These are phyloP conservation scores for Stegodyphus dumicola DNA, from an alignment of 1,140 invertebrate species.

Conservation along the genomic window DNA sequence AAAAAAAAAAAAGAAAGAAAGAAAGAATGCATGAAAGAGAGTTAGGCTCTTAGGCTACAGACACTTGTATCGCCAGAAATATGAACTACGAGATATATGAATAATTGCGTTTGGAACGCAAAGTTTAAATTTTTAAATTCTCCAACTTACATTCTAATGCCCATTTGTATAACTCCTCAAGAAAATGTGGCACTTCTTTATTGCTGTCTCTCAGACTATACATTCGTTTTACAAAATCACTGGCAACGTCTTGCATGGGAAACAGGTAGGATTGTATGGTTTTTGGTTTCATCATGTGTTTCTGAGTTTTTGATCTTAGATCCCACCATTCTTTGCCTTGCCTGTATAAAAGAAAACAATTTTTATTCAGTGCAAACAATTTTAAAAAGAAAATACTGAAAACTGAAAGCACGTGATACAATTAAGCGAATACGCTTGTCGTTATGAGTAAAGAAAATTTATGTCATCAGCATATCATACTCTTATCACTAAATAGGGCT, in stretches of 20 bases:
- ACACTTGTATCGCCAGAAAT: too few species aligned
- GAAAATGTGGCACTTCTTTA: constrained; percentile 65
- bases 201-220: constrained; percentile 17
- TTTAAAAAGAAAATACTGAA: not conserved
- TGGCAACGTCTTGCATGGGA: constrained; percentile 30
- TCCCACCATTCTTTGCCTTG: not conserved
- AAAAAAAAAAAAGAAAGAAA: too few species aligned
- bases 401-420: too few species aligned
- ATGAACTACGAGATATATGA: too few species aligned
- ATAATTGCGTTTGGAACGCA: too few species aligned
- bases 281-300: constrained; percentile 58
- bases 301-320: not conserved
- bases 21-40: too few species aligned
- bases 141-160: constrained; percentile 67
- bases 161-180: constrained; percentile 66
- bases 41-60: too few species aligned
- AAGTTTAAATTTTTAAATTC: not conserved
- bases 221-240: constrained; percentile 53
- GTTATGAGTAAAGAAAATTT: too few species aligned
- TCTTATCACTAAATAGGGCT: too few species aligned
- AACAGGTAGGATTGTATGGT: constrained; percentile 44
- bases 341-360: not conserved
- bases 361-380: not conserved
- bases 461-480: too few species aligned
- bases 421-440: too few species aligned